These are phyloP conservation scores for Pandion haliaetus DNA, from an alignment of 2,113 vertebrate genomes.

Conservation along the genomic window DNA sequence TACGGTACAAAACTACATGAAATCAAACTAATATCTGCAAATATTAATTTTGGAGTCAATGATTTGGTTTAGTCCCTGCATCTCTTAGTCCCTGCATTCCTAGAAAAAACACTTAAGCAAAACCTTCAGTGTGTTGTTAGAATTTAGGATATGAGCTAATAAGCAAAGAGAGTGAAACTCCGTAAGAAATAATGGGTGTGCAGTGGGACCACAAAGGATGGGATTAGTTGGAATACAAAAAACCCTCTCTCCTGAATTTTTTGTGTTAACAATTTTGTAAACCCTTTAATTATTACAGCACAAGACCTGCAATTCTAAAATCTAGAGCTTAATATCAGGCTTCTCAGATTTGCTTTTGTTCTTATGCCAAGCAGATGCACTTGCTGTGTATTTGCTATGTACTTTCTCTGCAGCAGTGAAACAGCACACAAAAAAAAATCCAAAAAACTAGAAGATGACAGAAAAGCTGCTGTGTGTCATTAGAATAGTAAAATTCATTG, in stretches of 20 bases:
- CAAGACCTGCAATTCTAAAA: background rate
- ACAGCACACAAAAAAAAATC: background rate
- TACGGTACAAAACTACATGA: background rate
- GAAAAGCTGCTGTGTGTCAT: background rate
- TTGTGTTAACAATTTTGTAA: background rate
- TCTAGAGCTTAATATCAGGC: background rate
- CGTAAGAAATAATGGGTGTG: background rate
- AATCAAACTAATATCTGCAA: background rate
- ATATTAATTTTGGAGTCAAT: background rate
- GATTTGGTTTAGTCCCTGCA: background rate
- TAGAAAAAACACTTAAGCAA: background rate
- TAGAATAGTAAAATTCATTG: background rate
- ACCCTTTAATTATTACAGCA: background rate
- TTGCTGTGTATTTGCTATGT: background rate
- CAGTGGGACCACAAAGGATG: background rate
- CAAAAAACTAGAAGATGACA: background rate
- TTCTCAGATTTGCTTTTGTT: background rate
- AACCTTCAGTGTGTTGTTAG: background rate
- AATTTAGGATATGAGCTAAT: background rate
- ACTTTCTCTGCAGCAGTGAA: background rate
- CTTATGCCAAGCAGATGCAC: background rate
- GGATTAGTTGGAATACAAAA: background rate
- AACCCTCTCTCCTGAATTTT: background rate
- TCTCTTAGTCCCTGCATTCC: background rate
- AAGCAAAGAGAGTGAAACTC: background rate